These are phyloP conservation scores for Oxyteleia sp. DNA, from an alignment of 2,888 invertebrate genomes.

Conservation along the genomic window DNA sequence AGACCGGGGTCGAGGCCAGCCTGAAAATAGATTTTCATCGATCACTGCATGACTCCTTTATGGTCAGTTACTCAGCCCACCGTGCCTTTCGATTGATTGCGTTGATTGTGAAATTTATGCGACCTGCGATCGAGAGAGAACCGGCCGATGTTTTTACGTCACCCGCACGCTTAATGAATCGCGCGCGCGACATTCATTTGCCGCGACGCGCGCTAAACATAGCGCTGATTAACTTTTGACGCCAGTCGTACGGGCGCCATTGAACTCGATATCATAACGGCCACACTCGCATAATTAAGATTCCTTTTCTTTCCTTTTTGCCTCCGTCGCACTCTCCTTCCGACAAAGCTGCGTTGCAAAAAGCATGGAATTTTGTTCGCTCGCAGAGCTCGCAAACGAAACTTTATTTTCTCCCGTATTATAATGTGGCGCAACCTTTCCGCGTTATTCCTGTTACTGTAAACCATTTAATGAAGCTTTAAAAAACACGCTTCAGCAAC, in stretches of 20 bases:
- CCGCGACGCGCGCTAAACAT: not conserved
- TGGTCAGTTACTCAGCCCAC: conserved; percentile 64
- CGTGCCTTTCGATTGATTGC: conserved; percentile 53
- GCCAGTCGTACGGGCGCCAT: not conserved
- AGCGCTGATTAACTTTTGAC: not conserved
- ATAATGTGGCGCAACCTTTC: conserved; percentile 26
- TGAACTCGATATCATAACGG: not conserved
- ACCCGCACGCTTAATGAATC: conserved; percentile 6
- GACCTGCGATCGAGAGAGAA: conserved; percentile 20
- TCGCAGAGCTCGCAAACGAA: conserved; percentile 12
- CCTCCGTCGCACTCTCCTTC: not conserved
- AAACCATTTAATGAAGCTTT: conserved; percentile 53
- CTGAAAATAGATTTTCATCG: conserved; percentile 66
- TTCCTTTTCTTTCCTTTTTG: not conserved
- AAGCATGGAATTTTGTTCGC: conserved; percentile 21
- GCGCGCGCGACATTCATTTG: conserved; percentile 8
- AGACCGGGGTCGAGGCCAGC: conserved; percentile 58
- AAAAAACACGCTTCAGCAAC: conserved; percentile 11
- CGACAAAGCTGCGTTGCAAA: conserved; percentile 17
- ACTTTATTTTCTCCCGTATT: conserved; percentile 36
- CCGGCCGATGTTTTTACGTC: conserved; percentile 30
- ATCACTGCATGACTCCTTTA: conserved; percentile 59
- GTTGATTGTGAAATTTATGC: conserved; percentile 60
- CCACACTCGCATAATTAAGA: conserved; percentile 9
- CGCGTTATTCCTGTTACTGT: conserved; percentile 54